Evolutionary conservation across 2,888 invertebrate species (phyloP).

Genomic region (Brenthis ino): DNA sequence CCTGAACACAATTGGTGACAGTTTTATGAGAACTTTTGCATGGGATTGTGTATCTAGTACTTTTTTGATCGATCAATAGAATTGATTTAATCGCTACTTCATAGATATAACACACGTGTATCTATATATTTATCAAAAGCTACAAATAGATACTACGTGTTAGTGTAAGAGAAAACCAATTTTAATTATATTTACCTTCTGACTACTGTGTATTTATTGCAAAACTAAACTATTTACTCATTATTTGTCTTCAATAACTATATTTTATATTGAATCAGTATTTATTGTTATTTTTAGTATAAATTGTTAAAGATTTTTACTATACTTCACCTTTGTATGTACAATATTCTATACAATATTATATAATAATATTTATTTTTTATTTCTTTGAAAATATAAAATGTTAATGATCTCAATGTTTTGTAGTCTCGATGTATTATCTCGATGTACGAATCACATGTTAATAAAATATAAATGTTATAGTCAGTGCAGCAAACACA

Average conservation of each 20-base stretch:
- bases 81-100: neutral
- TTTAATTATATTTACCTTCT: no score
- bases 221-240: no score
- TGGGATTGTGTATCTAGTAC: no score
- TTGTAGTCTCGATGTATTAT: slow-evolving; percentile 16
- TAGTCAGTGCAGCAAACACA: slow-evolving; percentile 37
- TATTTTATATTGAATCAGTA: neutral
- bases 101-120: neutral
- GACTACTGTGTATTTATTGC: no score
- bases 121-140: no score
- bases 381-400: neutral
- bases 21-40: no score
- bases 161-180: no score
- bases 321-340: neutral
- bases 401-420: slow-evolving; percentile 16
- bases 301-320: neutral
- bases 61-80: neutral
- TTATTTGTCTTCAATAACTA: no score
- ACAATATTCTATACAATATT: neutral
- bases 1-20: no score
- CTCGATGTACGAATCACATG: neutral
- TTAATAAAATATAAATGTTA: slow-evolving; percentile 28
- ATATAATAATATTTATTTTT: neutral
- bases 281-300: neutral
- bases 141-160: no score